These are phyloP conservation scores for Phengaris alcon DNA, from an alignment of 2,888 invertebrate species.

Conservation along the genomic window DNA sequence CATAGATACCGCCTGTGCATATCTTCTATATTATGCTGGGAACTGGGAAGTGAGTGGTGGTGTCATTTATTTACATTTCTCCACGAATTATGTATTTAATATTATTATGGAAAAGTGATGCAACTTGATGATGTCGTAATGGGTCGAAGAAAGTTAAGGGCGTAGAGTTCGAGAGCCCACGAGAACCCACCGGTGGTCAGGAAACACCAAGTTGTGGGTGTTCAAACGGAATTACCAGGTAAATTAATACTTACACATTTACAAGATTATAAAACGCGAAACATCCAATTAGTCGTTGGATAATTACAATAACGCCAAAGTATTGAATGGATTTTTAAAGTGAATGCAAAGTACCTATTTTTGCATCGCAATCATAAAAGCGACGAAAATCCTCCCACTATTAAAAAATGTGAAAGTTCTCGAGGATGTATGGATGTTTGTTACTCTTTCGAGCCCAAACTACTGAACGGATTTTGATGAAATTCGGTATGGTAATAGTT, in stretches of 20 bases:
- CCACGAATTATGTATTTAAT: constrained; percentile 1
- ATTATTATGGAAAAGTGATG: background rate
- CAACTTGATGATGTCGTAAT: background rate
- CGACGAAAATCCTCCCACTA: no score
- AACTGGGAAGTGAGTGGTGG: background rate
- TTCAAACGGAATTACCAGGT: background rate
- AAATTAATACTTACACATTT: background rate
- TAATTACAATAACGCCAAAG: no score
- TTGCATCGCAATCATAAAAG: no score
- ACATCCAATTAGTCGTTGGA: no score
- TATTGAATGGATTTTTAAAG: no score
- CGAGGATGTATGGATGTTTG: no score
- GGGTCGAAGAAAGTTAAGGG: background rate
- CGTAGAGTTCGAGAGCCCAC: background rate
- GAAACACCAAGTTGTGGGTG: background rate
- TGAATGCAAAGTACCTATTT: no score
- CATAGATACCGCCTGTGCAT: background rate
- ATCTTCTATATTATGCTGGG: background rate
- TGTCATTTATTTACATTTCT: background rate
- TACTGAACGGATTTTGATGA: no score
- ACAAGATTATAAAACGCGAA: background rate
- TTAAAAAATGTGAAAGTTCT: no score
- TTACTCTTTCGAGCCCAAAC: no score
- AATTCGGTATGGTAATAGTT: no score
- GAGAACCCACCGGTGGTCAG: no score